Base-by-base conservation (phyloP, 1,140 invertebrate species). In the Macrostomum lignano region DNA sequence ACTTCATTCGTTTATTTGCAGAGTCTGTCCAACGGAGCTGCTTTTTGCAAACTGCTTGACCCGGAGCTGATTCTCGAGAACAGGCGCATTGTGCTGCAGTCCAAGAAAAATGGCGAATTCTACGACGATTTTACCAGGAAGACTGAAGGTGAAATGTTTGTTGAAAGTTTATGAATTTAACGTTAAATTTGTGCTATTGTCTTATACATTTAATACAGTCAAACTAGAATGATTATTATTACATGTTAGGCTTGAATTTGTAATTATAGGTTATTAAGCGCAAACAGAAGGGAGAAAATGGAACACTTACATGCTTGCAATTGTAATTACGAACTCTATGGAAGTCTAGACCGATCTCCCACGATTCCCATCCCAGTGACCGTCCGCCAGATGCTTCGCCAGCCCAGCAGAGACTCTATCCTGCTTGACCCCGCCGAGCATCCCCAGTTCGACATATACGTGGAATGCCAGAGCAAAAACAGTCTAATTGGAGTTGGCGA, bases 1-100 rank as follows among this genome's bases (percentile, higher is more conserved):
- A 17, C 7, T 36, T 10, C 15, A 31, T 36, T 22, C 25, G 11
- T 31, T 29, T 11, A 22, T 30, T 41, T 42, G 7, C 39, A 55
- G 52, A 52, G 42, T 40, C 33, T 55, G 28, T 52, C 49, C 7
- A 47, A 48, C 42, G 52, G 52, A 2, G 44, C 43, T 26, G 48
- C 46, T 11, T 55, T 55, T 40, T 51, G 49, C 35, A 35, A 44
- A 24, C 36, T 38, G 0, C 39, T 36, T 4, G 31, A 32, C 2
- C 45, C 44, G 31, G 52, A 55, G 31, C 34, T 29, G 17, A 25
- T 49, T 6, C 38, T 39, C 21, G 45, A 52, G 31, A 43, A 43
- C 13, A 40, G 46, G 9, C 43, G 40, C 41, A 33, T 55, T 15
- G 43, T 55, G 3, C 33, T 55, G 2, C 34, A 43, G 21, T 38